A percentile compares a stretch with the other conserved stretches of the same genome.
These are phyloP conservation scores for Cantharis flavilabris DNA, from an alignment of 2,888 invertebrate genomes.

Conservation along the genomic window DNA sequence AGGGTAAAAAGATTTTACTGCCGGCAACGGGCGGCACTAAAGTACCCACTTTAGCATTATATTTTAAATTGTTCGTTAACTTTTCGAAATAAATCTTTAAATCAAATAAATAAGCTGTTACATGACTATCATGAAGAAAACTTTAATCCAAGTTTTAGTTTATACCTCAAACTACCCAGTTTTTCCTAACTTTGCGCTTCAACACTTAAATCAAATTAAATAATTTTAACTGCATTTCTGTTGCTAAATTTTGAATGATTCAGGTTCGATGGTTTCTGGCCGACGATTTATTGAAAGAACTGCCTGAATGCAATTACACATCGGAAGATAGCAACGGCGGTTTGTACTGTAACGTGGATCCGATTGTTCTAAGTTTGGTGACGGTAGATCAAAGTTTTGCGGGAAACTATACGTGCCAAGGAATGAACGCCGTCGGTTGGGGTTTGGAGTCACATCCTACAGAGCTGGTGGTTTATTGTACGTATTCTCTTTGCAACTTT, in stretches of 20 bases:
- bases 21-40: too few species aligned
- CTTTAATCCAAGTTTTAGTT: neutral
- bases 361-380: conserved; percentile 81
- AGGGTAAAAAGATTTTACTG: too few species aligned
- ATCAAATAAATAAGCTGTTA: neutral
- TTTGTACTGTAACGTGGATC: conserved; percentile 83
- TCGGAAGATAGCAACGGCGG: conserved; percentile 54
- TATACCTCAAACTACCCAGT: neutral
- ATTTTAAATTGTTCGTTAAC: neutral
- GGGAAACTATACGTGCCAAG: conserved; percentile 93
- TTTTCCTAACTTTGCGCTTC: neutral
- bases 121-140: neutral
- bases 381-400: conserved; percentile 88
- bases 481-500: conserved; percentile 52
- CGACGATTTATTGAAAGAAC: conserved; percentile 79
- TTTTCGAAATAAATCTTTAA: neutral
- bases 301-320: conserved; percentile 77
- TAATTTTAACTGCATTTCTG: neutral
- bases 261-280: conserved; percentile 80
- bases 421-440: conserved; percentile 88
- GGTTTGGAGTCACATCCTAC: conserved; percentile 77
- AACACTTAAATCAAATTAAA: too few species aligned
- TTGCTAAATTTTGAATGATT: neutral
- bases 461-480: conserved; percentile 81
- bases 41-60: too few species aligned